These are phyloP conservation scores for Blera fallax DNA, from an alignment of 2,888 invertebrate genomes.

Conservation along the genomic window DNA sequence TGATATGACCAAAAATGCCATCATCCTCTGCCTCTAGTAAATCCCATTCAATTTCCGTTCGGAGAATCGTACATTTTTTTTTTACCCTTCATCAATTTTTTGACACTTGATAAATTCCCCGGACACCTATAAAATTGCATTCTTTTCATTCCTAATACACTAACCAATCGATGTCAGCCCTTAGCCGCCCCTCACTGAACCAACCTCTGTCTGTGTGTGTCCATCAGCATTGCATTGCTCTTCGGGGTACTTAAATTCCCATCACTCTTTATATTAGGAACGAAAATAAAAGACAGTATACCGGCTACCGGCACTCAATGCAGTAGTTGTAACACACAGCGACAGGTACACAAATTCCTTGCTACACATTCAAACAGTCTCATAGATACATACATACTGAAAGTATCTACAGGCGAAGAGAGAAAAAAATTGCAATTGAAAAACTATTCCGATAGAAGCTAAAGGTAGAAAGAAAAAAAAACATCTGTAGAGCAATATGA, in stretches of 20 bases:
- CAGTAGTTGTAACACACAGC: constrained; percentile 41
- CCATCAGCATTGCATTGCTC: constrained; percentile 33
- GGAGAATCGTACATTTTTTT: constrained; percentile 22
- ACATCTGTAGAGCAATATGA: constrained; percentile 69
- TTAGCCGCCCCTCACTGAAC: background rate
- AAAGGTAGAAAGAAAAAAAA: constrained; percentile 3
- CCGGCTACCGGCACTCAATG: constrained; percentile 33
- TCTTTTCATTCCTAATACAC: constrained; percentile 73
- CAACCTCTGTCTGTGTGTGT: background rate
- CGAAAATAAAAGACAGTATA: background rate
- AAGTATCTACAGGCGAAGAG: background rate
- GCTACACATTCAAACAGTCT: constrained; percentile 11
- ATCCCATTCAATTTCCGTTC: constrained; percentile 57
- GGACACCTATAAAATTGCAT: constrained; percentile 81
- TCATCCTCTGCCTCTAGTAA: background rate
- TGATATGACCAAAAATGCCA: constrained; percentile 3
- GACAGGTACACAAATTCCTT: constrained; percentile 59
- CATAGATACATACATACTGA: background rate
- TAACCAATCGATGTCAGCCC: constrained; percentile 51
- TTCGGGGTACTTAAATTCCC: constrained; percentile 62
- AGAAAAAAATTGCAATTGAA: constrained; percentile 46
- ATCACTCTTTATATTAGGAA: constrained; percentile 42
- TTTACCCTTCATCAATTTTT: constrained; percentile 68
- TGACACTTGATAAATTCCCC: constrained; percentile 78
- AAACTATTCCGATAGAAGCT: constrained; percentile 57